Conservation (phyloP, 2,888 invertebrate genomes). For the Chalcosyrphus nemorum region DNA sequence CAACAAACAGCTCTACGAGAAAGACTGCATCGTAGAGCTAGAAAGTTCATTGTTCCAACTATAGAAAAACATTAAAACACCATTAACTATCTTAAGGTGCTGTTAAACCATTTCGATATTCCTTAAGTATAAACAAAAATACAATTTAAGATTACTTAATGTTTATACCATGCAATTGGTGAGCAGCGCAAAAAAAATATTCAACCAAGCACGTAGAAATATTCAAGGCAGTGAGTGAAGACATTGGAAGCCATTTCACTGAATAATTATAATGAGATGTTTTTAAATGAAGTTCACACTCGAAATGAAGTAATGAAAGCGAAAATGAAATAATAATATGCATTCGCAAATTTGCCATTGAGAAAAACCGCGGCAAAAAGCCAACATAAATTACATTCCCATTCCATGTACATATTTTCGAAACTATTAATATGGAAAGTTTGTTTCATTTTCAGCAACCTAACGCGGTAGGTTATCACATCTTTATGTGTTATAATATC, state of each 20-base stretch:
- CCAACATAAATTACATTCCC: neutral
- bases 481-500: too few species aligned
- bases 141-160: neutral
- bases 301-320: neutral
- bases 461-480: too few species aligned
- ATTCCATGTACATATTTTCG: neutral
- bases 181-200: neutral
- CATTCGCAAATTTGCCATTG: neutral
- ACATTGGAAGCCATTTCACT: slow-evolving; percentile 1
- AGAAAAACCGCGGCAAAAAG: neutral
- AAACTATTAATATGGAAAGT: neutral
- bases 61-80: too few species aligned
- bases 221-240: slow-evolving; percentile 11
- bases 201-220: neutral
- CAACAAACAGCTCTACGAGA: too few species aligned
- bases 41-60: too few species aligned
- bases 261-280: slow-evolving; percentile 12
- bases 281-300: neutral
- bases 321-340: neutral
- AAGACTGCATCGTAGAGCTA: too few species aligned
- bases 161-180: neutral
- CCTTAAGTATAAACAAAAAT: too few species aligned
- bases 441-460: too few species aligned
- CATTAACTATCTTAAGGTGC: too few species aligned
- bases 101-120: too few species aligned